Conservation (phyloP, 2,113 vertebrate species). For the Chaetodon trifascialis region DNA sequence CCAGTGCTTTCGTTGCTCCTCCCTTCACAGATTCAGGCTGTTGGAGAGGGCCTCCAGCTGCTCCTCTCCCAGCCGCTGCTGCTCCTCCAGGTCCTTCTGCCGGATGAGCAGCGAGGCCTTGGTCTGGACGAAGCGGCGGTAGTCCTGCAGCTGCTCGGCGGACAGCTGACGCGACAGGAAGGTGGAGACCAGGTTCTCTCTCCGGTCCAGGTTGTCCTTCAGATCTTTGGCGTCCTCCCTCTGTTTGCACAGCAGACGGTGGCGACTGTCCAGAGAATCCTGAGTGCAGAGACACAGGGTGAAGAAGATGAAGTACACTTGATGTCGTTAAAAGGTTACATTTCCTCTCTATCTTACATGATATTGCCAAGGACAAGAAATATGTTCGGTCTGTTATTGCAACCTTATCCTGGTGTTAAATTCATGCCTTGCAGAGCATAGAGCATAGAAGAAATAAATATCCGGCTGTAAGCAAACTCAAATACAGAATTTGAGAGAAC, state of each 20-base stretch:
- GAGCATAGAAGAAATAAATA: background rate
- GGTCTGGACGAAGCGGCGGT: constrained; percentile 87
- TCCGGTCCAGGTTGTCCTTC: constrained; percentile 93
- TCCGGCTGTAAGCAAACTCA: too few relatives aligned
- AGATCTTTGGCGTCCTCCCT: constrained; percentile 94
- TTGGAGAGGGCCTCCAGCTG: constrained; percentile 87
- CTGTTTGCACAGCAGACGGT: constrained; percentile 90
- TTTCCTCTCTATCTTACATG: background rate
- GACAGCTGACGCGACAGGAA: constrained; percentile 89
- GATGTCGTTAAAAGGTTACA: background rate
- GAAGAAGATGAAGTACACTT: background rate
- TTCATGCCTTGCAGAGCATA: background rate
- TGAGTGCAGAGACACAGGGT: constrained; percentile 49
- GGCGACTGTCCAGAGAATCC: constrained; percentile 90
- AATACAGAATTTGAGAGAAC: background rate
- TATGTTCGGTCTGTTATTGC: background rate
- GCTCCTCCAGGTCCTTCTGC: constrained; percentile 94
- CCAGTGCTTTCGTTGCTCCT: background rate
- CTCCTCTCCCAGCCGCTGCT: constrained; percentile 87
- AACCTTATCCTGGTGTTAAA: background rate
- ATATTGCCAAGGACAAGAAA: background rate
- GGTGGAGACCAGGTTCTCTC: constrained; percentile 89
- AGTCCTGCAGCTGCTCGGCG: constrained; percentile 86
- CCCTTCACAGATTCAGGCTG: constrained; percentile 73
- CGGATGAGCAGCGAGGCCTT: constrained; percentile 92